Conservation (phyloP, 2,113 vertebrate species). For the Stegastes partitus region DNA sequence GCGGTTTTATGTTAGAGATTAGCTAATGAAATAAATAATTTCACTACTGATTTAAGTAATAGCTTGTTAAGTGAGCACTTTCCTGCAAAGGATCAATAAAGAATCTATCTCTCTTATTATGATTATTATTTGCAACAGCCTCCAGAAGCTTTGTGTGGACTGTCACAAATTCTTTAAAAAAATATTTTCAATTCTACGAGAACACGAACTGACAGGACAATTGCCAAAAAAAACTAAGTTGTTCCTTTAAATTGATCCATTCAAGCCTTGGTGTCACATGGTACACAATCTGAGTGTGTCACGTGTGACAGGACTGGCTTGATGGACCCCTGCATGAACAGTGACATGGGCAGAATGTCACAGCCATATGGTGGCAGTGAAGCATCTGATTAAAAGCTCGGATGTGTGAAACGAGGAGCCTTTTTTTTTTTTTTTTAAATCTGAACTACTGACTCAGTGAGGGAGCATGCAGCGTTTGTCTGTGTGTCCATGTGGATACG, state of each 20-base stretch:
- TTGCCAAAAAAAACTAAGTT: neutral
- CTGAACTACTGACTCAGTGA: slow-evolving; percentile 51
- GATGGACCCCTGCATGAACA: slow-evolving; percentile 25
- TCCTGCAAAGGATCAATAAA: too few species aligned
- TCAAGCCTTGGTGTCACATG: neutral
- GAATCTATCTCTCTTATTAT: too few species aligned
- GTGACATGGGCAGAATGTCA: slow-evolving; percentile 51
- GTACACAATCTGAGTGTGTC: slow-evolving; percentile 17
- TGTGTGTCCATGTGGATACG: slow-evolving; percentile 23
- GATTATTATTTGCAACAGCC: too few species aligned
- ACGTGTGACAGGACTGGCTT: slow-evolving; percentile 6
- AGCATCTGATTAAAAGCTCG: slow-evolving; percentile 47
- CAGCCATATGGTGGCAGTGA: slow-evolving; percentile 45
- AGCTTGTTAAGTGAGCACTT: too few species aligned
- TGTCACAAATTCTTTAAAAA: neutral
- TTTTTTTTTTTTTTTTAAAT: slow-evolving; percentile 18
- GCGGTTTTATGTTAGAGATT: too few species aligned
- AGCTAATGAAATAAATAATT: too few species aligned
- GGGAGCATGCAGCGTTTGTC: slow-evolving; percentile 6
- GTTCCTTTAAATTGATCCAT: neutral
- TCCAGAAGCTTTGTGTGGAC: too few species aligned
- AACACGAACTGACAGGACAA: neutral
- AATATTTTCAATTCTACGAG: too few species aligned
- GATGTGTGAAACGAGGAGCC: slow-evolving; percentile 43
- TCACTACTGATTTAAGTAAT: too few species aligned